phyloP scores from a whole-genome alignment of 2,797 vertebrate species.

The Arnoldichthys spilopterus region DNA sequence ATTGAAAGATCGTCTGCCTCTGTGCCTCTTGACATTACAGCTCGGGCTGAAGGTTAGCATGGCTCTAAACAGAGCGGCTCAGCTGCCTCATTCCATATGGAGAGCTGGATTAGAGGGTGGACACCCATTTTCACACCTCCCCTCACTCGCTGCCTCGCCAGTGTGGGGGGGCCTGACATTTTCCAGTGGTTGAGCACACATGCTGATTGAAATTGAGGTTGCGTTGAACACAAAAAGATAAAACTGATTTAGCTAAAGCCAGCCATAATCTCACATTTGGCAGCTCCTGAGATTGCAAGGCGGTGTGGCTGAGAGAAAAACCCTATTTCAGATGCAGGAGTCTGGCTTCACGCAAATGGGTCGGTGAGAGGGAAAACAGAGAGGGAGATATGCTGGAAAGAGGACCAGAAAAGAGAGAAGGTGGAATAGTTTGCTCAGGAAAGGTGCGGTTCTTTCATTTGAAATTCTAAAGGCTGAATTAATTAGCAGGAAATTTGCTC shows the following conservation, averaged over 20 bases:
- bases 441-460: conserved; percentile 21
- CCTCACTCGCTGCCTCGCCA: conserved; percentile 12
- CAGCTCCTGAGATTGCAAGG: conserved; percentile 48
- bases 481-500: conserved; percentile 41
- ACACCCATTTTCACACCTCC: conserved; percentile 50
- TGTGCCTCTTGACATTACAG: conserved; percentile 29
- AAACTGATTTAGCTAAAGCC: conserved; percentile 60
- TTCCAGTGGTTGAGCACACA: conserved; percentile 60
- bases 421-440: conserved; percentile 1
- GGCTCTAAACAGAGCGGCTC: conserved; percentile 27
- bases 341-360: conserved; percentile 42
- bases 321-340: conserved; percentile 42
- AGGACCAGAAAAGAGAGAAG: not conserved
- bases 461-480: conserved; percentile 42
- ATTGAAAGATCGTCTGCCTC: not conserved
- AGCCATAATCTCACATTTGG: conserved; percentile 60
- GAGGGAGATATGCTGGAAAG: not conserved
- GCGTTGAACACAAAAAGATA: conserved; percentile 61
- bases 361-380: not conserved
- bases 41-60: conserved; percentile 17
- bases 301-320: conserved; percentile 40
- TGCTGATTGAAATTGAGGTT: conserved; percentile 61
- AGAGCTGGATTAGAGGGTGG: conserved; percentile 53
- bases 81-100: conserved; percentile 23
- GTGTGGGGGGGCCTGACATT: conserved; percentile 45